These are phyloP conservation scores for Pristiophorus japonicus DNA, from an alignment of 2,113 vertebrate species.

Conservation along the genomic window DNA sequence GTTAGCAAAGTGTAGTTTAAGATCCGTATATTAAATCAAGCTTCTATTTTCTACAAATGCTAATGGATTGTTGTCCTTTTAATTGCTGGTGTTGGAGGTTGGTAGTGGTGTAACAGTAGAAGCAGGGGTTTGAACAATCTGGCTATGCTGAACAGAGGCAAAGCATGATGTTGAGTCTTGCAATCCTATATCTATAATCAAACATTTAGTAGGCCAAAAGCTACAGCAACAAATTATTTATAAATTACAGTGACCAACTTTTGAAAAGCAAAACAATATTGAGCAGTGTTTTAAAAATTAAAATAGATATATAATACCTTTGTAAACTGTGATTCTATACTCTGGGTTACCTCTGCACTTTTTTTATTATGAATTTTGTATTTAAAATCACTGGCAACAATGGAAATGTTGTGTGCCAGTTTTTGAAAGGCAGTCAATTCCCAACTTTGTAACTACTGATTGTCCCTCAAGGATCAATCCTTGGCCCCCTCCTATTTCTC, in stretches of 20 bases:
- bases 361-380: not conserved
- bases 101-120: not conserved
- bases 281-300: not conserved
- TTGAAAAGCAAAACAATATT: not conserved
- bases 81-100: not conserved
- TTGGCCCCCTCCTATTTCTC: too few species aligned
- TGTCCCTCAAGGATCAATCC: too few species aligned
- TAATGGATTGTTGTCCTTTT: too few species aligned
- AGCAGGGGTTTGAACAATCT: not conserved
- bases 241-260: too few species aligned
- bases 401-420: not conserved
- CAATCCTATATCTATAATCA: not conserved
- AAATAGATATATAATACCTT: not conserved
- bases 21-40: not conserved
- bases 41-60: too few species aligned
- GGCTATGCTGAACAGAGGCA: not conserved
- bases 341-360: not conserved
- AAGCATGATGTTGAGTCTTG: not conserved
- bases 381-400: too few species aligned
- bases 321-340: not conserved
- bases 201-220: slow-evolving; percentile 10
- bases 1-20: not conserved
- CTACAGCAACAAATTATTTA: not conserved
- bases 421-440: not conserved
- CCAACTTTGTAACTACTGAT: not conserved